Evolutionary conservation across 2,888 invertebrate species (phyloP), one percentile per base, ranked within the genome.

Genomic region (Paralinhomoeus sp.): DNA sequence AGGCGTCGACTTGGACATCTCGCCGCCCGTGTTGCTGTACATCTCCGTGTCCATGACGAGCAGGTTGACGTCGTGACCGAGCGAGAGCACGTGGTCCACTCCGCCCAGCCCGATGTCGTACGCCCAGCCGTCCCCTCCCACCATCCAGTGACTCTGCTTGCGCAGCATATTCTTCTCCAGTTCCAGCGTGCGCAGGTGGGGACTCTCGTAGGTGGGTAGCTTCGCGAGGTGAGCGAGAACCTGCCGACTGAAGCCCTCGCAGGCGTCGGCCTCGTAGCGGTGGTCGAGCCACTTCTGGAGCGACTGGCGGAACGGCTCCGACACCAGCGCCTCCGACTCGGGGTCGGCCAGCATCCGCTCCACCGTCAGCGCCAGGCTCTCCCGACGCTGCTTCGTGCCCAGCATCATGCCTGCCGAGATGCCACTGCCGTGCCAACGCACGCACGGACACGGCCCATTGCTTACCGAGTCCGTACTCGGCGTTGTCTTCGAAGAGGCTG

Each of bases 51-150:
- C 53, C 27, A 53, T 45, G 12, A 53, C 52, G 27, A 53, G 47
- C 36, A 53, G 45, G 48, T 53, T 53, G 42, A 53, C 50, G 36
- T 53, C 47, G 31, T 49, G 47, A 15, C 48, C 47, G n/a, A 47
- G 41, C 15, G 50, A 44, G n/a, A 53, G 33, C 22, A 53, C 52
- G 42, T 53, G 53, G 37, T 53, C 53, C 24, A 53, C 42, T 1
- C 53, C 53, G 21, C 52, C 52, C 31, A 48, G 51, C n/a, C 53
- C 53, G 39, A 53, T 53, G 43, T 53, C 53, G 36, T 53, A 53
- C 15, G 53, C 53, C 53, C 53, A 53, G 42, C 53, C 53, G 41
- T 53, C 53, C 2, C 53, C 53, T 17, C 53, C 53, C 15, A 53
- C 47, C 24, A 53, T 31, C 53, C 53, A 53, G 37, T 50, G 49